Conservation (phyloP, 2,113 vertebrate genomes). For the Nipponia nippon region DNA sequence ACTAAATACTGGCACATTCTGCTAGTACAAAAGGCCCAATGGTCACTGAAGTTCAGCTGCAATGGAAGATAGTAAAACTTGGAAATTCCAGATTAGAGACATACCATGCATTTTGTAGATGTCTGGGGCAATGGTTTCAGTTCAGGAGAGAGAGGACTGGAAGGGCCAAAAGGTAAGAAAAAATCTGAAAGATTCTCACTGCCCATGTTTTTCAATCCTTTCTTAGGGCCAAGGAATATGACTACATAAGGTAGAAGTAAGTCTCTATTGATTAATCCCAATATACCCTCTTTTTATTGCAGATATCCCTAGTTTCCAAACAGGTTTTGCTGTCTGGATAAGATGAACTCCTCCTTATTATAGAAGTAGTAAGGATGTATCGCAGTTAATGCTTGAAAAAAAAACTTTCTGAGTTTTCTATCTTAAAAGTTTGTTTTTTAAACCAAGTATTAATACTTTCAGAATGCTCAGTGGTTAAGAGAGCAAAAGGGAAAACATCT, state of each 20-base stretch:
- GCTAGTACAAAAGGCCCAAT: fast-evolving
- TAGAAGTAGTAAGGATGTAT: too few species aligned
- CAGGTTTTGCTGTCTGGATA: not conserved
- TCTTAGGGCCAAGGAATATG: not conserved
- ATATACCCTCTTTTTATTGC: not conserved
- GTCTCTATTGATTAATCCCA: not conserved
- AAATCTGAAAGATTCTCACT: not conserved
- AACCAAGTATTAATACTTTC: not conserved
- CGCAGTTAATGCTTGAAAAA: not conserved
- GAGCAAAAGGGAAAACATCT: not conserved
- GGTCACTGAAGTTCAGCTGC: not conserved
- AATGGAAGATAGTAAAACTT: not conserved
- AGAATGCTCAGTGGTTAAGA: not conserved
- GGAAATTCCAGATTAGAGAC: not conserved
- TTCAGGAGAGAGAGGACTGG: not conserved
- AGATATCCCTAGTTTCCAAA: not conserved
- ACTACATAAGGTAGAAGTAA: not conserved
- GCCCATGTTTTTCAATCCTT: not conserved
- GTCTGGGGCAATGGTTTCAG: not conserved
- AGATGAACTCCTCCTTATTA: not conserved
- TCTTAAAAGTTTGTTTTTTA: not conserved
- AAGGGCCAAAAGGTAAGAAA: not conserved
- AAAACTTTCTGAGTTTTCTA: not conserved
- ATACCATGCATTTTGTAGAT: fast-evolving
- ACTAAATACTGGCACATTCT: not conserved